Evolutionary conservation across 2,888 invertebrate genomes (phyloP), one percentile per base, ranked within the genome.

Genomic region (Atethmia centrago): DNA sequence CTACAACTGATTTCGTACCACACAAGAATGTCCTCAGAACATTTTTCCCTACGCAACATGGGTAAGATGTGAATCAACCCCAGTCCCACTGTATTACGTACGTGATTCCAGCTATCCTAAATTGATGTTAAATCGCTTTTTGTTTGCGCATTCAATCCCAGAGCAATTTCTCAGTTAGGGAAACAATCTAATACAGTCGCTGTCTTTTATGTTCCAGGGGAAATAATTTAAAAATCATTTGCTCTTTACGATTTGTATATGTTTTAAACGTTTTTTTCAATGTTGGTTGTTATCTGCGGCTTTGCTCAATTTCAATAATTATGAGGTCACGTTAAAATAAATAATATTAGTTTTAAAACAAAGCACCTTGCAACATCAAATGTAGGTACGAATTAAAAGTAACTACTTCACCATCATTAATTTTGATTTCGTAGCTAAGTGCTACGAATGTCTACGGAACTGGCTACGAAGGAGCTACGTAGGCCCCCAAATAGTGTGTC

Each of bases 61-160:
- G 16, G 21, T 51, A 63, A 64, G n/a, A 59, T 36, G 31, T 63
- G 59, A 68, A 56, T 63, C 42, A 42, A n/a, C 49, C 45, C 51
- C 66, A 69, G 67, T 62, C 55, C 58, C 69, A 55, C 70, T 63
- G 69, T 70, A 70, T 78, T 58, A 61, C 72, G 68, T 80, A 71
- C 64, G 75, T 73, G 73, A 71, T 77, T 75, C 72, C 59, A 77
- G 70, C 70, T 75, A 62, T 71, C 53, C 88, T 76, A 93, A 93
- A 93, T 93, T 93, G 93, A 91, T 92, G 91, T 91, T 92, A 93
- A 94, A 94, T 93, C 92, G 92, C 92, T 93, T 94, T 94, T 93
- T 93, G 93, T 93, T 93, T 93, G 91, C 91, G 87, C 90, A 91
- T 92, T 90, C 93, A 92, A 92, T 92, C 89, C 91, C 89, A 85